Conservation (phyloP, 2,888 invertebrate genomes). For the Heliconius erato region DNA sequence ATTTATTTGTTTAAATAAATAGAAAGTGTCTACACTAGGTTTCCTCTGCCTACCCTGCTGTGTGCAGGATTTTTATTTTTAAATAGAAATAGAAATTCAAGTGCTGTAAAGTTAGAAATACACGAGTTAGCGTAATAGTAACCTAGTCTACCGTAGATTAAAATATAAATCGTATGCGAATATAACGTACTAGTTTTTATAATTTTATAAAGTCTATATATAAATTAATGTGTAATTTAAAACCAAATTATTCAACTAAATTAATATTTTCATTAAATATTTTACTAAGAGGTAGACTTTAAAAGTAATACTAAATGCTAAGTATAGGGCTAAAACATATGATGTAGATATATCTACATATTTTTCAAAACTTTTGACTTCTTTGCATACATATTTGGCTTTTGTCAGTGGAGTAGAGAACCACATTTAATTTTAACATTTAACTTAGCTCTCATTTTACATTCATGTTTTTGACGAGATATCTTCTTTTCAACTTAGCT, state of each 20-base stretch:
- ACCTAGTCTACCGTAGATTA: not conserved
- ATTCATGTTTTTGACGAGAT: too few relatives aligned
- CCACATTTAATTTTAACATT: too few relatives aligned
- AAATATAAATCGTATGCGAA: slow-evolving; percentile 2
- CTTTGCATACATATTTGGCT: too few relatives aligned
- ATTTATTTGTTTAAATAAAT: not conserved
- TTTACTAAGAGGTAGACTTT: not conserved
- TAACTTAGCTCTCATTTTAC: too few relatives aligned
- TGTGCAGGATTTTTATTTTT: too few relatives aligned
- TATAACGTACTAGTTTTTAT: not conserved
- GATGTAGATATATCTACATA: too few relatives aligned
- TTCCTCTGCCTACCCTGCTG: too few relatives aligned
- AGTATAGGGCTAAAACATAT: too few relatives aligned
- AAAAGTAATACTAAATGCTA: not conserved
- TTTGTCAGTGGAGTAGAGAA: too few relatives aligned
- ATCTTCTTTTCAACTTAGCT: too few relatives aligned
- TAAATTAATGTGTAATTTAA: not conserved
- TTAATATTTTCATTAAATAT: not conserved
- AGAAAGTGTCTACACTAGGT: too few relatives aligned
- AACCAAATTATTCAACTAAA: not conserved
- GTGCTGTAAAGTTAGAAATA: not conserved
- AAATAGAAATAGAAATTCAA: not conserved
- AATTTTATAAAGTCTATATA: not conserved
- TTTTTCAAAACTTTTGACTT: too few relatives aligned
- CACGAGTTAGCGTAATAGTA: not conserved